phyloP scores from a whole-genome alignment of 2,797 vertebrate genomes.

The Orestias chungarensis region DNA sequence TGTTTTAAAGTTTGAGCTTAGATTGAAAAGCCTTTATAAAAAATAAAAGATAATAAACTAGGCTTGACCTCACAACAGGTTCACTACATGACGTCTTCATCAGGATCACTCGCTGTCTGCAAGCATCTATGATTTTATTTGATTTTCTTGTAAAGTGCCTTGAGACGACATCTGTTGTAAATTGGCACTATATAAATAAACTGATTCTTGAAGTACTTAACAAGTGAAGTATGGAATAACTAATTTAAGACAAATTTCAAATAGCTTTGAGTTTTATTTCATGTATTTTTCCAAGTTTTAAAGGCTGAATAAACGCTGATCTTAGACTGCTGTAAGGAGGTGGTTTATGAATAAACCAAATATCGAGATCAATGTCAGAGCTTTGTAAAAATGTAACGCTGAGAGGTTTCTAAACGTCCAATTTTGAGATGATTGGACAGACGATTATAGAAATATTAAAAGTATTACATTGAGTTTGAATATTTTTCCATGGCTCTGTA shows the following conservation, averaged over 20 bases:
- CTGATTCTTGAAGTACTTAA: not conserved
- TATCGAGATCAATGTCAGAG: not conserved
- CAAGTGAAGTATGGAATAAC: not conserved
- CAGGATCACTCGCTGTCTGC: not conserved
- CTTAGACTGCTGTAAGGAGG: not conserved
- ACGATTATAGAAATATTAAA: too few relatives aligned
- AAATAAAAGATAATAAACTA: not conserved
- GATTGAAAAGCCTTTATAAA: not conserved
- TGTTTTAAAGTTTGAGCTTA: not conserved
- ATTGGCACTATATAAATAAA: too few relatives aligned
- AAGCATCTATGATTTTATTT: too few relatives aligned
- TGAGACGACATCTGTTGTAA: too few relatives aligned
- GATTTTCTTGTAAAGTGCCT: too few relatives aligned
- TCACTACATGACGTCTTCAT: not conserved
- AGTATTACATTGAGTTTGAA: too few relatives aligned
- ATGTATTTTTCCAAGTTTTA: not conserved
- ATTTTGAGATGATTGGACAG: not conserved
- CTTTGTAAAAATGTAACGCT: not conserved
- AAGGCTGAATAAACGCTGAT: too few relatives aligned
- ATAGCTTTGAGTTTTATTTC: not conserved
- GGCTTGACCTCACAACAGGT: not conserved
- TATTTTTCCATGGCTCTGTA: not conserved
- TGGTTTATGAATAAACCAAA: not conserved
- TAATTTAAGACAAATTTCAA: not conserved
- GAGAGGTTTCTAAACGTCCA: not conserved